Evolutionary conservation across 2,797 vertebrate genomes (phyloP).

Genomic region (Tenualosa thibaudeaui): DNA sequence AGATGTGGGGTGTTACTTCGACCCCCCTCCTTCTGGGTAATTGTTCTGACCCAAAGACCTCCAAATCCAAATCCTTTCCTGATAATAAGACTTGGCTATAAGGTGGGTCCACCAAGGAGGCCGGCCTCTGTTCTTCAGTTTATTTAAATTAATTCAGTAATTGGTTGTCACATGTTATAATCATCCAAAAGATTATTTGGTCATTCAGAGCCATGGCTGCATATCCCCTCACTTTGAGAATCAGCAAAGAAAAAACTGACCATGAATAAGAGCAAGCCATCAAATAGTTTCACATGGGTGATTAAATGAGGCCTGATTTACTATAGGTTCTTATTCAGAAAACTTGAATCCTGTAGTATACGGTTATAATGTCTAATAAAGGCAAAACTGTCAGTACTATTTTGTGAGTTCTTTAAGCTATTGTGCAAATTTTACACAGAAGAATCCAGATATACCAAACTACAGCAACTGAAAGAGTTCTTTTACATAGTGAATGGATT

Average conservation of each 20-base stretch:
- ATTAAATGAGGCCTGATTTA: background rate
- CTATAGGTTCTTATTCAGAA: background rate
- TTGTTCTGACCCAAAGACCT: slow-evolving; percentile 46
- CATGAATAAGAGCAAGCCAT: background rate
- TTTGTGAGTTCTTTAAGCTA: background rate
- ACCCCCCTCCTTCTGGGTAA: slow-evolving; percentile 43
- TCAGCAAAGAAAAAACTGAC: background rate
- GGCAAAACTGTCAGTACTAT: background rate
- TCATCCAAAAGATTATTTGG: slow-evolving; percentile 3
- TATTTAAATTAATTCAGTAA: slow-evolving; percentile 21
- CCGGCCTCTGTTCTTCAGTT: background rate
- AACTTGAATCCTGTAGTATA: background rate
- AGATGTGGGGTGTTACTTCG: slow-evolving; percentile 1
- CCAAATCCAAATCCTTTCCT: slow-evolving; percentile 32
- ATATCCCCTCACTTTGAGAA: background rate
- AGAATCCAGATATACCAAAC: background rate
- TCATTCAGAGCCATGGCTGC: background rate
- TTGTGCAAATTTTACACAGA: background rate
- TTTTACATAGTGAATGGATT: too few species aligned
- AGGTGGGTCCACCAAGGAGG: background rate
- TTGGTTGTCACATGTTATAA: background rate
- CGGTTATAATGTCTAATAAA: background rate
- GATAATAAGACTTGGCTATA: slow-evolving; percentile 11
- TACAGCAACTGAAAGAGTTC: background rate
- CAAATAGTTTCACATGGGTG: background rate